These are phyloP conservation scores for Copidosoma floridanum DNA, from an alignment of 1,140 invertebrate species.

Conservation along the genomic window DNA sequence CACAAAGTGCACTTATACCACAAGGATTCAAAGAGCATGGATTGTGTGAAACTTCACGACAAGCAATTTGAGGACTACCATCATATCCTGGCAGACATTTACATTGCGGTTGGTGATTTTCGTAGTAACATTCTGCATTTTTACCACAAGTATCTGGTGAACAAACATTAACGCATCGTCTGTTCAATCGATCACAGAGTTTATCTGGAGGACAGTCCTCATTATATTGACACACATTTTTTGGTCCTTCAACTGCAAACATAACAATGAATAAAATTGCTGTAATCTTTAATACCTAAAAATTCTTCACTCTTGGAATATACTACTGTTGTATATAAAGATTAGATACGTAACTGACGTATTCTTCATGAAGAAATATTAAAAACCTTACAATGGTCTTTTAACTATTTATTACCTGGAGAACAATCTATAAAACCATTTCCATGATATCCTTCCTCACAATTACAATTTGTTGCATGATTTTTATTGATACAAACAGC, in stretches of 20 bases:
- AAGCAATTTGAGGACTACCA: constrained; percentile 78
- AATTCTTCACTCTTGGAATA: no score
- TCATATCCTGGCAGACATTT: constrained; percentile 72
- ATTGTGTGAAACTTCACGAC: constrained; percentile 63
- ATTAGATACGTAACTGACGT: no score
- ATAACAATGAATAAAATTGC: no score
- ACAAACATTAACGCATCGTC: constrained; percentile 82
- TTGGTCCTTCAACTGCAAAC: constrained; percentile 64
- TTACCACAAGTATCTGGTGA: constrained; percentile 78
- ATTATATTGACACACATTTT: constrained; percentile 82
- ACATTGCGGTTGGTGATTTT: constrained; percentile 76
- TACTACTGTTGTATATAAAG: no score
- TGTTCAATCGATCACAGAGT: constrained; percentile 77
- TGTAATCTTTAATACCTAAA: not conserved
- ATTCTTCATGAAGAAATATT: no score
- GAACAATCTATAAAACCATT: constrained; percentile 79
- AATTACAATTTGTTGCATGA: constrained; percentile 81
- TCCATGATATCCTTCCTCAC: constrained; percentile 79
- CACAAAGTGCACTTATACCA: constrained; percentile 78
- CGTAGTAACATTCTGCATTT: constrained; percentile 77
- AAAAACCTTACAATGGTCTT: no score
- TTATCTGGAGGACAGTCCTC: constrained; percentile 83
- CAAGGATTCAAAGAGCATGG: constrained; percentile 83
- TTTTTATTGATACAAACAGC: constrained; percentile 87
- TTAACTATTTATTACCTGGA: constrained; percentile 74